Evolutionary conservation across 2,113 vertebrate species (phyloP).

Genomic region (Athene noctua): DNA sequence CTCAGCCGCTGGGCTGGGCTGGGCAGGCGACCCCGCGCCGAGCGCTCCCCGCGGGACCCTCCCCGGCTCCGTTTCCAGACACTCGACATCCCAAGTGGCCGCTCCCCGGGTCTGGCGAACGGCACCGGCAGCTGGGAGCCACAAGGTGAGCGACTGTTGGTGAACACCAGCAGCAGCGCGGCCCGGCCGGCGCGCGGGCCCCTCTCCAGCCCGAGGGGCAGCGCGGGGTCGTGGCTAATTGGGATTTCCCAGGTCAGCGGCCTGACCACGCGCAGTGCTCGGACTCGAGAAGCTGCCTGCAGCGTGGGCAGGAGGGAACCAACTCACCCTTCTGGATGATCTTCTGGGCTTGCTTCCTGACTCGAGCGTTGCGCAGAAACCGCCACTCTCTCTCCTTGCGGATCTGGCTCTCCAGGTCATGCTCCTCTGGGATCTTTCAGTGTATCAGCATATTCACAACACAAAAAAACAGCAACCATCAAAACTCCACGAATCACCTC

Average conservation of each 20-base stretch:
- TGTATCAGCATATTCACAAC: background rate
- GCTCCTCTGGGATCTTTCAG: slow-evolving; percentile 90
- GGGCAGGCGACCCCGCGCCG: too few relatives aligned
- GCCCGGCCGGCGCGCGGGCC: accelerated
- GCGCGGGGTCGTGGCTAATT: accelerated
- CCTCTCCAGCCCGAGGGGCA: accelerated
- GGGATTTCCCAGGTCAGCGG: accelerated
- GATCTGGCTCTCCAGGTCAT: slow-evolving; percentile 93
- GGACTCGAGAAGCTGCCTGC: background rate
- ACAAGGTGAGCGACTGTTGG: accelerated
- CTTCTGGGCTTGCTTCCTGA: slow-evolving; percentile 86
- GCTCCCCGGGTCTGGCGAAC: accelerated
- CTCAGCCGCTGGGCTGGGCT: too few relatives aligned
- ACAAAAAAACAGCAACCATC: background rate
- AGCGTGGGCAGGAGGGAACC: background rate
- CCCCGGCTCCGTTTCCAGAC: background rate
- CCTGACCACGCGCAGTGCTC: accelerated
- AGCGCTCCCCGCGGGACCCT: too few relatives aligned
- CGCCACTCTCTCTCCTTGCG: slow-evolving; percentile 96
- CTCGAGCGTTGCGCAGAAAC: slow-evolving; percentile 88
- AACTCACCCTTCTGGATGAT: slow-evolving; percentile 88
- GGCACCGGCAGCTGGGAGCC: background rate
- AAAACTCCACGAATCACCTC: accelerated
- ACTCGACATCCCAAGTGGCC: accelerated
- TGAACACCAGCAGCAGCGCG: accelerated